phyloP scores from a whole-genome alignment of 1,140 invertebrate genomes.

The Druon quercuslanigerum region DNA sequence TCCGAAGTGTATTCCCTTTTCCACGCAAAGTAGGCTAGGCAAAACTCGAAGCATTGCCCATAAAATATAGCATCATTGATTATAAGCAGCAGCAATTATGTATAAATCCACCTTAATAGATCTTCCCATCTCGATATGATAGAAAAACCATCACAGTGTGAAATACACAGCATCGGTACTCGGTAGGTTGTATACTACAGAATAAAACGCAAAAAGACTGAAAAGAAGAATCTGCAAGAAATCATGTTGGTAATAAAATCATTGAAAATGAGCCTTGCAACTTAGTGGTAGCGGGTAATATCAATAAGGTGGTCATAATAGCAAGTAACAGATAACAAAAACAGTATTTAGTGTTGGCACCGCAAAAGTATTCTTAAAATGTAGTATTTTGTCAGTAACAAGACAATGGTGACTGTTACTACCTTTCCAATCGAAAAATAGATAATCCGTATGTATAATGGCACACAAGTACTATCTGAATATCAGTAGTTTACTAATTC shows the following conservation, averaged over 20 bases:
- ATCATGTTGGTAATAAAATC: constrained; percentile 60
- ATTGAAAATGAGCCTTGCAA: constrained; percentile 56
- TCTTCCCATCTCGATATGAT: neutral
- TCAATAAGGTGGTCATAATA: constrained; percentile 47
- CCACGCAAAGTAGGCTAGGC: constrained; percentile 1
- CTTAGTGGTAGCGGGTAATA: constrained; percentile 52
- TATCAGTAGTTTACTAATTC: constrained; percentile 19
- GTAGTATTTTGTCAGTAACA: too few species aligned
- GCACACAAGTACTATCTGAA: neutral
- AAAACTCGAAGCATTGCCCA: neutral
- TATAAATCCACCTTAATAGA: constrained; percentile 2
- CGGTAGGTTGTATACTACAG: constrained; percentile 68
- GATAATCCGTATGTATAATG: neutral
- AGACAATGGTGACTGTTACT: too few species aligned
- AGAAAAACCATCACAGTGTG: neutral
- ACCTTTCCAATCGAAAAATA: too few species aligned
- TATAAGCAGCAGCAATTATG: neutral
- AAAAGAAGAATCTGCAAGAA: constrained; percentile 68
- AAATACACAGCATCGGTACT: constrained; percentile 68
- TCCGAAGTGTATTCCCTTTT: neutral
- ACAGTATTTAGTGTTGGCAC: too few species aligned
- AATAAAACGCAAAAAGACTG: constrained; percentile 68
- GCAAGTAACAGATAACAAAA: constrained; percentile 41
- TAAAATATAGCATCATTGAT: constrained; percentile 20
- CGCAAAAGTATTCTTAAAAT: too few species aligned